Conservation (phyloP, 2,113 vertebrate species). For the Apaloderma vittatum region DNA sequence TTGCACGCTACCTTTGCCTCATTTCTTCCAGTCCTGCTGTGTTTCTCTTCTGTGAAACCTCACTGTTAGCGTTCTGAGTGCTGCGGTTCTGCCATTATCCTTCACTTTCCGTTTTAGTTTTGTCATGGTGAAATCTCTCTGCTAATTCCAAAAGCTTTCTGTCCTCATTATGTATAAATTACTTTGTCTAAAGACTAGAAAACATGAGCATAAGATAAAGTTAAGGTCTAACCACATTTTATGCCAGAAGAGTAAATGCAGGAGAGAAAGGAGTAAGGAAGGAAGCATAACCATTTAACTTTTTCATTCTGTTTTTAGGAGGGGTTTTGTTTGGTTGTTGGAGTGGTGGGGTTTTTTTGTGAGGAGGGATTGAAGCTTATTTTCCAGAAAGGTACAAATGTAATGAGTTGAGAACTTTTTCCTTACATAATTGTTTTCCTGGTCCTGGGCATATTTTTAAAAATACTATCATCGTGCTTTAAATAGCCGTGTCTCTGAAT, state of each 20-base stretch:
- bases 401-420: conserved; percentile 32
- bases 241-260: not conserved
- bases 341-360: not conserved
- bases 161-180: not conserved
- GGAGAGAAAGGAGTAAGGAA: not conserved
- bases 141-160: not conserved
- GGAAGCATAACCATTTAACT: not conserved
- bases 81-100: not conserved
- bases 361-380: not conserved
- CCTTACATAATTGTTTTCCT: conserved; percentile 17
- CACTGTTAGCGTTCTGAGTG: not conserved
- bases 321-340: not conserved
- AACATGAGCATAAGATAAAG: not conserved
- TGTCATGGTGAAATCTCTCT: conserved; percentile 27
- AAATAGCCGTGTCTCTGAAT: not conserved
- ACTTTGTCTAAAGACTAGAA: not conserved
- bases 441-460: not conserved
- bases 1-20: not conserved
- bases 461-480: conserved; percentile 28
- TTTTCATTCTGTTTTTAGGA: not conserved
- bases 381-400: conserved; percentile 31
- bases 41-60: not conserved
- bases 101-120: not conserved
- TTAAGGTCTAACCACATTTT: not conserved
- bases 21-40: not conserved